These are phyloP conservation scores for Odontamblyopus lacepedii DNA, from an alignment of 2,797 vertebrate genomes.

Conservation along the genomic window DNA sequence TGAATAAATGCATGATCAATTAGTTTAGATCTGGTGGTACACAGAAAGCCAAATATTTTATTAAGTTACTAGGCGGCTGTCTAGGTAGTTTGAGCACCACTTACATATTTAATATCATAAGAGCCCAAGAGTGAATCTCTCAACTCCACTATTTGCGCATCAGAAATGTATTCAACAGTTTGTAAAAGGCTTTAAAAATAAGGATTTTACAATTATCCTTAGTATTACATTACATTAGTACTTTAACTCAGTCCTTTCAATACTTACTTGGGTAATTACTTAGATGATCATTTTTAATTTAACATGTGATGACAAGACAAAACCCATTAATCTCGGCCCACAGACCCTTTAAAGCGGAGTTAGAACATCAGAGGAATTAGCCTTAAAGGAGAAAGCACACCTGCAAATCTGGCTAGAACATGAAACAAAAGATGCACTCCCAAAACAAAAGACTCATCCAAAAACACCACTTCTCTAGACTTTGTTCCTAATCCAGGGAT, in stretches of 20 bases:
- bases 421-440: constrained; percentile 62
- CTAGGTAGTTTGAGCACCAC: not conserved
- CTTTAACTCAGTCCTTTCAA: not conserved
- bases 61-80: not conserved
- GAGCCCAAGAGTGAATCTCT: too few relatives aligned
- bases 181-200: not conserved
- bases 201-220: not conserved
- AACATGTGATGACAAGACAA: constrained; percentile 40
- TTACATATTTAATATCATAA: not conserved
- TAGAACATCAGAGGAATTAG: constrained; percentile 56
- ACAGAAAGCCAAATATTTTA: not conserved
- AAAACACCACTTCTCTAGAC: constrained; percentile 59
- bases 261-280: not conserved
- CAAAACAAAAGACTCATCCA: constrained; percentile 70
- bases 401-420: constrained; percentile 70
- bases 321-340: constrained; percentile 53
- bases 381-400: constrained; percentile 57
- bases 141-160: not conserved
- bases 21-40: not conserved
- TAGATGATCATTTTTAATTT: not conserved
- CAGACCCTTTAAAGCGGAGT: constrained; percentile 49
- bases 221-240: not conserved
- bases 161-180: not conserved
- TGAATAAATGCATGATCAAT: not conserved
- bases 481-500: constrained; percentile 69